Conservation (phyloP, 2,797 vertebrate species). For the Ctenopoma multispine region DNA sequence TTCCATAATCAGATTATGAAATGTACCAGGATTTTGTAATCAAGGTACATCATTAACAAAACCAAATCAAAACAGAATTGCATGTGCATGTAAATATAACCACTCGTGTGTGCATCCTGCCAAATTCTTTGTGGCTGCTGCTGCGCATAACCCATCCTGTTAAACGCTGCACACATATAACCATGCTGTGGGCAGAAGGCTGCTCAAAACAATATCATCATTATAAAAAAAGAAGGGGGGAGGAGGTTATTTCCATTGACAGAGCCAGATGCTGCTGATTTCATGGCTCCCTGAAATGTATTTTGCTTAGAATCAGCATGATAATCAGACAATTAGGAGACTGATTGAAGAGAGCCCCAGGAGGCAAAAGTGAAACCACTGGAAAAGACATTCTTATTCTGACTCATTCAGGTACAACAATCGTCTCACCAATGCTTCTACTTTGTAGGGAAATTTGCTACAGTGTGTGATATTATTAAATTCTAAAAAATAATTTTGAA, state of each 20-base stretch:
- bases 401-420: conserved; percentile 38
- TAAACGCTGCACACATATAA: conserved; percentile 43
- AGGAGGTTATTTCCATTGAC: conserved; percentile 50
- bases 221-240: conserved; percentile 23
- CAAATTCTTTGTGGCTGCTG: conserved; percentile 5
- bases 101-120: conserved; percentile 2
- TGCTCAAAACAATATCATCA: conserved; percentile 57
- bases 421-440: not conserved
- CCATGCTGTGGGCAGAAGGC: conserved; percentile 46
- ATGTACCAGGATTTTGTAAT: not conserved
- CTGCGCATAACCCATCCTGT: conserved; percentile 36
- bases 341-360: conserved; percentile 68
- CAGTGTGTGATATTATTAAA: conserved; percentile 13
- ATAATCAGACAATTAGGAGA: conserved; percentile 73
- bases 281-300: conserved; percentile 62
- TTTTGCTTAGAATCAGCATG: conserved; percentile 71
- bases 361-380: conserved; percentile 53
- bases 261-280: conserved; percentile 68
- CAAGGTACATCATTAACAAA: not conserved
- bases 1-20: not conserved
- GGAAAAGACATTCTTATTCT: conserved; percentile 36
- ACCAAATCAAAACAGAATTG: conserved; percentile 11
- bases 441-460: conserved; percentile 3
- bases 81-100: not conserved
- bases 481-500: not conserved